phyloP scores from a whole-genome alignment of 1,140 invertebrate genomes.

The Vanessa atalanta region DNA sequence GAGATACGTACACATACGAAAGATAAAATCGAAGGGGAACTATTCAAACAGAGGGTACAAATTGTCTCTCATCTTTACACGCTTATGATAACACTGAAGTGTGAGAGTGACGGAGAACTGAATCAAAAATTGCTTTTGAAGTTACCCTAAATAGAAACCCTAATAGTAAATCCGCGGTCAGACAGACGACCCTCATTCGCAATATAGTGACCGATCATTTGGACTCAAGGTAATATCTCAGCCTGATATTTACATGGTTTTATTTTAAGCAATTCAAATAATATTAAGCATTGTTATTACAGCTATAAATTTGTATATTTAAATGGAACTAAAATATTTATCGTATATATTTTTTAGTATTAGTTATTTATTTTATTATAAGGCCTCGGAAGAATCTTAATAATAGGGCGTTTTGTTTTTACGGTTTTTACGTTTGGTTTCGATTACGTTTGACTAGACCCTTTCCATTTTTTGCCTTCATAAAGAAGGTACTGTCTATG shows the following conservation, averaged over 20 bases:
- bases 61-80: conserved; percentile 11
- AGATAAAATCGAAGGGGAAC: conserved; percentile 22
- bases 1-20: neutral
- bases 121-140: conserved; percentile 26
- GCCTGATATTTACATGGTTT: neutral
- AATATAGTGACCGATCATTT: conserved; percentile 16
- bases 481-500: too few relatives aligned
- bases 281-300: too few relatives aligned
- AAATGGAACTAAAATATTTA: too few relatives aligned
- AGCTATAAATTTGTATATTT: too few relatives aligned
- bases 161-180: conserved; percentile 25
- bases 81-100: conserved; percentile 8
- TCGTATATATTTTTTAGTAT: too few relatives aligned
- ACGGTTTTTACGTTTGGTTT: too few relatives aligned
- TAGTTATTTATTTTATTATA: too few relatives aligned
- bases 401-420: too few relatives aligned
- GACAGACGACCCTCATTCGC: conserved; percentile 18
- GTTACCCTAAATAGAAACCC: conserved; percentile 29
- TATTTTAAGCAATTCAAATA: too few relatives aligned
- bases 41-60: conserved; percentile 26
- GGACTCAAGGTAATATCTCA: conserved; percentile 15
- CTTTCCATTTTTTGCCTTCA: too few relatives aligned
- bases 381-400: too few relatives aligned
- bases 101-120: conserved; percentile 16
- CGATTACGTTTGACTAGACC: too few relatives aligned